Evolutionary conservation across 2,113 vertebrate species (phyloP), one percentile per base, ranked within the genome.

Genomic region (Menura novaehollandiae): DNA sequence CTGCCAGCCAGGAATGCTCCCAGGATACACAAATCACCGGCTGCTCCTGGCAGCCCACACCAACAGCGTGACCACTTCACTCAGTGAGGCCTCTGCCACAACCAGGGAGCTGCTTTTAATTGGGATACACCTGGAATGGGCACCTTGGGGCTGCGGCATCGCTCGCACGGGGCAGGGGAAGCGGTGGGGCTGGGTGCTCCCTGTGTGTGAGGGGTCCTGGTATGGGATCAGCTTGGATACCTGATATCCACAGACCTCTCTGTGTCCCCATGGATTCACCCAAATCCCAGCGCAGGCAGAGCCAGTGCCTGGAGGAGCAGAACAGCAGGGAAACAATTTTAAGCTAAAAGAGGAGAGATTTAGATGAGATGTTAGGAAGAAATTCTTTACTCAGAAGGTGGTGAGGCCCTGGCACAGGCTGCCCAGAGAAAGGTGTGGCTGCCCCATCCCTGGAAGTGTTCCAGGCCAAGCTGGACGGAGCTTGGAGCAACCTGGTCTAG

Each of bases 61-160:
- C 51, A 24, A 67, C 59, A 59, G n/a, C 1, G 0, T 3, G 33
- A 37, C 62, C 20, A 1, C 60, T 30, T 15, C 30, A 15, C n/a
- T 30, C 30, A 13, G 13, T 1, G 0, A 21, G 41, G 76, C 88
- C 67, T 63, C 46, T 47, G 68, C 49, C 68, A 19, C 15, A 63
- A 2, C 39, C 33, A 3, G 84, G 91, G 62, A 80, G 76, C 79
- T 95, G 28, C 71, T 95, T 95, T 94, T 74, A 83, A 97, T 94
- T 93, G 96, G 71, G 85, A 67, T 4, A 18, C 18, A 7, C 84
- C 88, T 58, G 86, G 77, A 68, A 94, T 15, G 3, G 80, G 89
- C 90, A 55, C 27, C 64, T 1, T 2, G 10, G 53, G 88, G 76
- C 81, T 16, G 5, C 13, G 18, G 94, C 85, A 71, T 94, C 60